Percentiles rank a stretch among this genome's conserved stretches.
Evolutionary conservation across 2,888 invertebrate species (phyloP).

Genomic region (Xestia c-nigrum): DNA sequence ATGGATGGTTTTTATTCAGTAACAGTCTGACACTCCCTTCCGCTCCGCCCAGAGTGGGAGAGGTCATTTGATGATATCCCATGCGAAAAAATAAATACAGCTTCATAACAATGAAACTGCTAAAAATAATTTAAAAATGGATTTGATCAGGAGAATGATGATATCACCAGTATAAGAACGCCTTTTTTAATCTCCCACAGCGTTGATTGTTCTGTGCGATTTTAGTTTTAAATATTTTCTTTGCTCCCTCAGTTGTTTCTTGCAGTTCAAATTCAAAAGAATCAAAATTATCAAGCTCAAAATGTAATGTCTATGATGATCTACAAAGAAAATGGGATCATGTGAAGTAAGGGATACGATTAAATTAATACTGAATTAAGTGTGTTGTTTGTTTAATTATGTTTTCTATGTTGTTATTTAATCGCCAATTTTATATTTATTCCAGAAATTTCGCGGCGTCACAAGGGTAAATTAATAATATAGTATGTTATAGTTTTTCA

Average conservation of each 20-base stretch:
- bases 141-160: not conserved
- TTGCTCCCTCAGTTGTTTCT: constrained; percentile 29
- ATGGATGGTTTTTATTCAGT: no score
- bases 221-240: not conserved
- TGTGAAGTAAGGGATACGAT: constrained; percentile 29
- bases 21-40: no score
- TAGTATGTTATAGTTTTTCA: not conserved
- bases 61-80: no score
- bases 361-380: not conserved
- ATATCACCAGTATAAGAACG: not conserved
- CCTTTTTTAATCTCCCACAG: not conserved
- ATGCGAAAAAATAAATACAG: no score
- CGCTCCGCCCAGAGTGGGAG: no score
- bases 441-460: constrained; percentile 32
- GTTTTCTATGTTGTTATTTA: not conserved
- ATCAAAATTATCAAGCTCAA: not conserved
- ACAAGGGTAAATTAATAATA: constrained; percentile 22
- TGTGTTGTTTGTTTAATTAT: no score
- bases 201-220: not conserved
- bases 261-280: not conserved
- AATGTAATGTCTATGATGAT: constrained; percentile 36
- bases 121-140: no score
- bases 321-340: constrained; percentile 47
- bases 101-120: no score
- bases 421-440: not conserved